phyloP scores from a whole-genome alignment of 1,140 invertebrate genomes.

The Drosophila simulans region DNA sequence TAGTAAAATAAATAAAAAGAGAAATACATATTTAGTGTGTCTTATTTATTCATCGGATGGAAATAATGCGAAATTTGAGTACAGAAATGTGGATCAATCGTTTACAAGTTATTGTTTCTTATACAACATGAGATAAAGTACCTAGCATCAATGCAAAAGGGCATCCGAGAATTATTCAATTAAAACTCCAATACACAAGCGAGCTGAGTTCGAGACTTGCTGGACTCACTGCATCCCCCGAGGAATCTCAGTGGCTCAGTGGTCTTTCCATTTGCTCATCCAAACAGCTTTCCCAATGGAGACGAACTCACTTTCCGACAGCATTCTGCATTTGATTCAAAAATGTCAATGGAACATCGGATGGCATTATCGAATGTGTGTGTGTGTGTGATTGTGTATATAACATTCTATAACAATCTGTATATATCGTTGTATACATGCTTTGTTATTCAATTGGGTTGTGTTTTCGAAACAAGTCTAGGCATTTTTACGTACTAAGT shows the following conservation, averaged over 20 bases:
- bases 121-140: not conserved
- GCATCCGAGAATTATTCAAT: not conserved
- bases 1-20: constrained; percentile 57
- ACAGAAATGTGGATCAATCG: not conserved
- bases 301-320: constrained; percentile 2
- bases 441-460: constrained; percentile 40
- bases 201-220: not conserved
- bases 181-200: not conserved
- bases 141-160: not conserved
- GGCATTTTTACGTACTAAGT: constrained; percentile 52
- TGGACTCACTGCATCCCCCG: not conserved
- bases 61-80: too few relatives aligned
- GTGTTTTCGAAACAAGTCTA: constrained; percentile 64
- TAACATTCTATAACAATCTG: constrained; percentile 5
- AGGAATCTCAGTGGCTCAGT: not conserved
- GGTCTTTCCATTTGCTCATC: not conserved
- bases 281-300: not conserved
- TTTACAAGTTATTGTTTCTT: not conserved
- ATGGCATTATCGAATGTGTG: constrained; percentile 10
- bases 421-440: constrained; percentile 39
- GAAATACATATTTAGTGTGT: not conserved
- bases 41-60: not conserved
- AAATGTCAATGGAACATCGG: constrained; percentile 13
- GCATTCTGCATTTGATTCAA: constrained; percentile 15
- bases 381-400: too few relatives aligned